Evolutionary conservation across 2,888 invertebrate genomes (phyloP), one percentile per base, ranked within the genome.

Genomic region (Asteroscopus sphinx): DNA sequence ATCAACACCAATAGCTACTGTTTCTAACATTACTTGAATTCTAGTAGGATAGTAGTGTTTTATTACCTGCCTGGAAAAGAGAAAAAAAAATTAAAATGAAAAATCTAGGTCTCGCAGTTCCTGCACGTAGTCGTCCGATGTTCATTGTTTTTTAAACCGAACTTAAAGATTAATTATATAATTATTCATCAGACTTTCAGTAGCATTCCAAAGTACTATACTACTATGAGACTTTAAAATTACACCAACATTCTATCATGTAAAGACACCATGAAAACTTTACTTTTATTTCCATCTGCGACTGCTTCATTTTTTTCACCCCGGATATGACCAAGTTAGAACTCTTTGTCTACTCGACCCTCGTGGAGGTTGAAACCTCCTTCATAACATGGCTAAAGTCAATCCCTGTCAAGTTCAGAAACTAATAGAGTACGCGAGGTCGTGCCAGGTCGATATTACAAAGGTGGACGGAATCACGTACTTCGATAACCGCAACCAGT

Each of bases 341-440:
- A 46, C 12, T 59, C 56, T 49, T 74, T 75, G 77, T 74, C 56
- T 9, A 15, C 5, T 9, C 44, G 63, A 67, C 73, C 70, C 56
- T 56, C 47, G 13, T 6, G 56, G 65, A 77, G 81, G 81, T 80
- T 60, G 56, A 51, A 67, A 67, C 64, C 72, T 68, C 70, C 47
- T 61, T 56, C 66, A 58, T 64, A 58, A 57, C 51, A 65, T 59
- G 16, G 26, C 12, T 46, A 37, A 45, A 69, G 61, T 74, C 67
- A 59, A 42, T 48, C 44, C 66, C 72, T 64, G 63, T 66, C 79
- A 81, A 81, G 81, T 79, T 81, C 79, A 80, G 46, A 53, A 51
- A 46, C 42, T 74, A 77, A 78, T 76, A 60, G 62, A 76, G 67
- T 55, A 62, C 55, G 58, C 74, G 75, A 81, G 81, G 80, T 72